Evolutionary conservation across 2,888 invertebrate genomes (phyloP).

Genomic region (Callyntrura guangdongensis): DNA sequence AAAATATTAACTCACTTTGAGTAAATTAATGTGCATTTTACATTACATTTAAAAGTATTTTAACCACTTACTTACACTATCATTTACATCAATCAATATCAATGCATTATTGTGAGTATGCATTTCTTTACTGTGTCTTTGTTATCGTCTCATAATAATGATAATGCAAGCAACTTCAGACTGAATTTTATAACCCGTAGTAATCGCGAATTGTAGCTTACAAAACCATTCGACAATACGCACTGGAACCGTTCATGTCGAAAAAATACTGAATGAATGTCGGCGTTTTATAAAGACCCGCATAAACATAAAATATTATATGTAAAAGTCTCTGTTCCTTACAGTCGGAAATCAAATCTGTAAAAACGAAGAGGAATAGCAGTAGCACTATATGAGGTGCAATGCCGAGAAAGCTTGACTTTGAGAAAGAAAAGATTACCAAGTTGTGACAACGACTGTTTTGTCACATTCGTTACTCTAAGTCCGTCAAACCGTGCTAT

Average conservation of each 20-base stretch:
- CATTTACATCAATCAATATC: neutral
- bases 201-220: neutral
- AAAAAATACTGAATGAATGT: no score
- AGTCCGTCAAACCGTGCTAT: conserved; percentile 72
- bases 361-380: neutral
- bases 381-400: neutral
- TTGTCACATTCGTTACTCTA: conserved; percentile 59
- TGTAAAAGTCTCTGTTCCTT: no score
- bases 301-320: no score
- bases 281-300: no score
- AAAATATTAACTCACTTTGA: neutral
- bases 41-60: no score
- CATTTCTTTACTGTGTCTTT: neutral
- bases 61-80: no score
- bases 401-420: conserved; percentile 43
- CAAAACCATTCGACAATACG: neutral
- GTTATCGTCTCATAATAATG: neutral
- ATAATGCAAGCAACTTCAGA: conserved; percentile 23
- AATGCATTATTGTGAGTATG: neutral
- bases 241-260: neutral
- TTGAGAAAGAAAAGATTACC: conserved; percentile 44
- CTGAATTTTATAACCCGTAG: neutral
- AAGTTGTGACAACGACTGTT: conserved; percentile 3
- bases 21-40: neutral
- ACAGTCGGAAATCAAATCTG: no score